Conservation (phyloP, 2,888 invertebrate genomes). For the Agonopterix subpropinquella region DNA sequence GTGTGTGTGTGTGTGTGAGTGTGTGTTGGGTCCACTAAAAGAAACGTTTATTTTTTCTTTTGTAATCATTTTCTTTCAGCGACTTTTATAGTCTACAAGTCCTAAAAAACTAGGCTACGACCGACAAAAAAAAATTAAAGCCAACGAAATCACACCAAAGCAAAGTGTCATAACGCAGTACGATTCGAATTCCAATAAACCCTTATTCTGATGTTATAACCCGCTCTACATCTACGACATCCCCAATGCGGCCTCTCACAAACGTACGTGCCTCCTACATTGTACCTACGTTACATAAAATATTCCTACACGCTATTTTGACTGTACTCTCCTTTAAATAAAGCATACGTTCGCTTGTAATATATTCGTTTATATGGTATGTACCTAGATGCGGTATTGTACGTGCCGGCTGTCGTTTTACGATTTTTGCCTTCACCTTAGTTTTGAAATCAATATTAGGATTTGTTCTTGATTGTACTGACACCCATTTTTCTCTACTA, state of each 20-base stretch:
- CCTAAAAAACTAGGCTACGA: background rate
- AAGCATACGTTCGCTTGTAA: background rate
- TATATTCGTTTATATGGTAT: background rate
- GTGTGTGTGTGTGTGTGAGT: too few relatives aligned
- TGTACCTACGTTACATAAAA: background rate
- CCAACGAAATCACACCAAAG: background rate
- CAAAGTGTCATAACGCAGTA: background rate
- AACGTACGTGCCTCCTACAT: slow-evolving; percentile 3
- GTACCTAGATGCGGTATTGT: background rate
- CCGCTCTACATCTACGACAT: background rate
- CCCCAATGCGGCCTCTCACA: background rate
- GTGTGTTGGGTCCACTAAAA: too few relatives aligned
- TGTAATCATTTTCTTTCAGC: too few relatives aligned
- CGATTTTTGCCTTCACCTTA: slow-evolving; percentile 2
- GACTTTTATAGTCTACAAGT: too few relatives aligned
- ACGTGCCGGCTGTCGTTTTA: slow-evolving; percentile 5
- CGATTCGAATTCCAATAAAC: slow-evolving; percentile 6
- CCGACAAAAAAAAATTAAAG: background rate
- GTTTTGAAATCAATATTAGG: slow-evolving; percentile 3
- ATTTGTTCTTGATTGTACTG: slow-evolving; percentile 3
- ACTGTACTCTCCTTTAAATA: background rate
- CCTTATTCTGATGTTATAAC: background rate
- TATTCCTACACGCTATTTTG: slow-evolving; percentile 1
- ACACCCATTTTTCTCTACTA: too few relatives aligned
- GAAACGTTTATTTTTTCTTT: too few relatives aligned